Evolutionary conservation across 2,888 invertebrate genomes (phyloP), one percentile per base, ranked within the genome.

Genomic region (Spatulosminthurus flaviceps): DNA sequence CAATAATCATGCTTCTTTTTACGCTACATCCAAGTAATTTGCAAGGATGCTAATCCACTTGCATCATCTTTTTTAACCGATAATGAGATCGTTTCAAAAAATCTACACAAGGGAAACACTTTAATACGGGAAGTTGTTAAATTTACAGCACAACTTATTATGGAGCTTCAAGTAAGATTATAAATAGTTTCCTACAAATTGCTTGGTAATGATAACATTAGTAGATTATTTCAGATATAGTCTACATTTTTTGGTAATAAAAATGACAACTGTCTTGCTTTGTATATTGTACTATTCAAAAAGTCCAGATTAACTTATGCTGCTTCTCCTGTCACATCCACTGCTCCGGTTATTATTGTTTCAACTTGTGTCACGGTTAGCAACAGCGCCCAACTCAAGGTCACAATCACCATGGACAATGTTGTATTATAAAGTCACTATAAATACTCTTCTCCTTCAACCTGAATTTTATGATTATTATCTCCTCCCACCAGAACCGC

Each of bases 401-500:
- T 51, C 51, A 51, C 51, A 9, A 19, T 51, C n/a, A 51, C 24
- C 64, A 64, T 64, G 64, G 64, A 64, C 24, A 41, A 70, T 34
- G 26, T 19, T 11, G 67, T 34, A 9, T 67, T 21, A 70, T n/a
- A 26, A 34, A 41, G 70, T 34, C 70, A 70, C 41, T 70, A 19
- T 16, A 70, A 70, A 29, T 13, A 70, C 29, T 34, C 21, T 22
- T 64, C 21, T 64, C 11, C 2, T 22, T 64, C n/a, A n/a, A 51
- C 51, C 19, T 28, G 19, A 72, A 72, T 72, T n/a, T 9, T 41
- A 21, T 42, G 24, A 26, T 67, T n/a, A 21, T 66, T 51, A 42
- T 70, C 74, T 79, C 29, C 79, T n/a, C 51, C 79, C 79, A 4
- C 79, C 74, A 13, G 66, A 51, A 72, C 82, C 80, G 13, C 82